Percentiles rank a stretch among this genome's conserved stretches.
Conservation (phyloP, 2,888 invertebrate species). For the Watsonalla binaria region DNA sequence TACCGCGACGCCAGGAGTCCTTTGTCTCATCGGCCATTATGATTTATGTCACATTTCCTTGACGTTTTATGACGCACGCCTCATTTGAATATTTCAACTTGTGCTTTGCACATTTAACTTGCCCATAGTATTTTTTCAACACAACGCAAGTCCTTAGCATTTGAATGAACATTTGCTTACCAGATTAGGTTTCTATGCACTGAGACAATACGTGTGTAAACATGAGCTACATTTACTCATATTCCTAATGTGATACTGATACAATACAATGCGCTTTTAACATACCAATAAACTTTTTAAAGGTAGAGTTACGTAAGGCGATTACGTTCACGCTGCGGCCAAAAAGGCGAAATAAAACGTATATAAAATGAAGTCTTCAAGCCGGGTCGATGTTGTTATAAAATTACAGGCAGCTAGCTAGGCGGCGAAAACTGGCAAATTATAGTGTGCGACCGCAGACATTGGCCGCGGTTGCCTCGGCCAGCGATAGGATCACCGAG, state of each 20-base stretch:
- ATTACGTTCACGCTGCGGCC: slow-evolving; percentile 35
- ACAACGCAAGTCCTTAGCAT: slow-evolving; percentile 61
- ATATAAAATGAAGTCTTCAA: slow-evolving; percentile 60
- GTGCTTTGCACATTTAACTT: slow-evolving; percentile 72
- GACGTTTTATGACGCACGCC: slow-evolving; percentile 72
- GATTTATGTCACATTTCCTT: slow-evolving; percentile 73
- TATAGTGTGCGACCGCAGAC: slow-evolving; percentile 61
- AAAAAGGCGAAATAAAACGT: slow-evolving; percentile 44
- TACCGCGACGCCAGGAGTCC: slow-evolving; percentile 50
- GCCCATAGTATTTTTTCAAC: slow-evolving; percentile 57
- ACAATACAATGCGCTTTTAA: slow-evolving; percentile 31
- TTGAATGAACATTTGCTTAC: slow-evolving; percentile 76
- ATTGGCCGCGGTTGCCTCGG: slow-evolving; percentile 44
- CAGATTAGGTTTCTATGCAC: slow-evolving; percentile 70
- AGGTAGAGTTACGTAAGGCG: slow-evolving; percentile 40
- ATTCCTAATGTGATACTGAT: slow-evolving; percentile 27
- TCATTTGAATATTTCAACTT: slow-evolving; percentile 72
- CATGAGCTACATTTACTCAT: slow-evolving; percentile 47
- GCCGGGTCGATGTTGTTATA: slow-evolving; percentile 48
- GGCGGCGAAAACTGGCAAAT: slow-evolving; percentile 72
- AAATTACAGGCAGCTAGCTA: slow-evolving; percentile 71
- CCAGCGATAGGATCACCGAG: slow-evolving; percentile 52
- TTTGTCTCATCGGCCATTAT: slow-evolving; percentile 65
- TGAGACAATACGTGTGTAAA: slow-evolving; percentile 57
- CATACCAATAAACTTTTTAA: slow-evolving; percentile 37